These are phyloP conservation scores for Exocentrus adspersus DNA, from an alignment of 2,888 invertebrate genomes.

Conservation along the genomic window DNA sequence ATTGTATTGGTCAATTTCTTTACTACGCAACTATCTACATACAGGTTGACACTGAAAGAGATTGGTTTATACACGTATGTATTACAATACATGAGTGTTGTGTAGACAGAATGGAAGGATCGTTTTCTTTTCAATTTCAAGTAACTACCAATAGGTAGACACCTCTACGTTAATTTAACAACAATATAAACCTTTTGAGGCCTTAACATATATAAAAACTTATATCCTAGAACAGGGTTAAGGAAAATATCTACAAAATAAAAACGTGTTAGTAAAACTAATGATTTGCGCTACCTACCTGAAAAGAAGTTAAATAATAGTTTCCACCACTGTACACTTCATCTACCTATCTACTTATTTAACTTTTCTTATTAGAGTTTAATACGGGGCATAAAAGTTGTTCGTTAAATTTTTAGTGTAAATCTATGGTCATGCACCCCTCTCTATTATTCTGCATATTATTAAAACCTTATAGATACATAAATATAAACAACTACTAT, in stretches of 20 bases:
- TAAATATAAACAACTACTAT: conserved; percentile 11
- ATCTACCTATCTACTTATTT: too few species aligned
- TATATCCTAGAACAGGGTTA: conserved; percentile 15
- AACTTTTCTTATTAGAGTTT: too few species aligned
- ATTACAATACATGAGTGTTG: neutral
- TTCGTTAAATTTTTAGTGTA: too few species aligned
- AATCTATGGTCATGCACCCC: too few species aligned
- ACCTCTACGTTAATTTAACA: too few species aligned
- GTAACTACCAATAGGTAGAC: neutral
- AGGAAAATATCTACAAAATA: conserved; percentile 19
- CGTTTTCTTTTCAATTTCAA: neutral
- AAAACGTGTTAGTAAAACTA: conserved; percentile 15
- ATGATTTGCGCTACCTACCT: neutral
- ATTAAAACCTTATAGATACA: neutral
- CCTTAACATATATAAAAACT: conserved; percentile 24
- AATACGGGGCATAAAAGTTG: too few species aligned
- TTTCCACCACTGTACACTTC: neutral
- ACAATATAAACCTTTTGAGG: conserved; percentile 4
- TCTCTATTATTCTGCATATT: conserved; percentile 12
- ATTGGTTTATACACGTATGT: conserved; percentile 4
- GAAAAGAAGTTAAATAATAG: conserved; percentile 21
- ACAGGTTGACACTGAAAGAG: conserved; percentile 1
- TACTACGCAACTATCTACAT: neutral
- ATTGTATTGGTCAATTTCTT: too few species aligned
- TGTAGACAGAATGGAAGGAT: conserved; percentile 26